Evolutionary conservation across 2,797 vertebrate genomes (phyloP).

Genomic region (Periophthalmus magnuspinnatus): DNA sequence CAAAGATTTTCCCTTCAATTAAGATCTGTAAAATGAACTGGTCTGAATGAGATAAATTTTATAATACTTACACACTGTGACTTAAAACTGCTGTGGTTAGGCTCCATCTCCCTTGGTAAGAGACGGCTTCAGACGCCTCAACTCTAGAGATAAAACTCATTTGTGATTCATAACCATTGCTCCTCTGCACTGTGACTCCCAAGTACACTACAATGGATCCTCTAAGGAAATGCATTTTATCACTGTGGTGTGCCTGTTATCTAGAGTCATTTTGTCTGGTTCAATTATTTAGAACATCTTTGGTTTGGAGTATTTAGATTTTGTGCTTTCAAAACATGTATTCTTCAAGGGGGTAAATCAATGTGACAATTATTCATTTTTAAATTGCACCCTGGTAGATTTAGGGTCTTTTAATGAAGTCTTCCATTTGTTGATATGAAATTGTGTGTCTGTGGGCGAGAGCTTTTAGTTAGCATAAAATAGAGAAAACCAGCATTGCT

Average conservation of each 20-base stretch:
- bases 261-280: slow-evolving; percentile 6
- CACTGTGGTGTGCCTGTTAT: neutral
- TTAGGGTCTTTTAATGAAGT: neutral
- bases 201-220: neutral
- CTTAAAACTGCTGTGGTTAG: neutral
- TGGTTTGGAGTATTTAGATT: slow-evolving; percentile 9
- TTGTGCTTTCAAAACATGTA: neutral
- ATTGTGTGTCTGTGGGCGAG: neutral
- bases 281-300: neutral
- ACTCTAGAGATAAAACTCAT: neutral
- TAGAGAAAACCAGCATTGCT: neutral
- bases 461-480: neutral
- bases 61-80: no score
- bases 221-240: neutral
- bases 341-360: slow-evolving; percentile 12
- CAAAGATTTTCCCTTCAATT: no score
- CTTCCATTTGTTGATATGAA: slow-evolving; percentile 6
- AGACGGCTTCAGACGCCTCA: neutral
- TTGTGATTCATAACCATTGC: slow-evolving; percentile 8
- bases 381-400: neutral
- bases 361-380: slow-evolving; percentile 2
- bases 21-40: no score
- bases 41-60: no score
- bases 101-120: neutral
- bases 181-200: slow-evolving; percentile 9